Conservation (phyloP, 2,113 vertebrate genomes). For the Sinosuthora webbiana region DNA sequence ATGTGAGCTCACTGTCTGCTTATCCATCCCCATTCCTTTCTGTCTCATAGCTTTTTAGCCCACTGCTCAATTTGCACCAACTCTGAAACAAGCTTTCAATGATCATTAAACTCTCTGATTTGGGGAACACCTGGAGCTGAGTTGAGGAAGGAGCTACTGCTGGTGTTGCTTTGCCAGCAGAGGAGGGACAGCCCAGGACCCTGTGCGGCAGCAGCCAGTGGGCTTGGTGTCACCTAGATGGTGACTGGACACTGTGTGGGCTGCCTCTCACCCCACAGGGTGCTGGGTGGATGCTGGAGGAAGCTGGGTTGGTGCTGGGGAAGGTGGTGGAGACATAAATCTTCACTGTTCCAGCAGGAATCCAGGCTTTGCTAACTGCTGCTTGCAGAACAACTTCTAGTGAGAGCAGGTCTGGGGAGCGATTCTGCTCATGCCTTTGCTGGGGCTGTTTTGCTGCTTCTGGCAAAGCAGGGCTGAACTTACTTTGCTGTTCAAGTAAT, state of each 20-base stretch:
- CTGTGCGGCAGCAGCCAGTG: rapidly evolving
- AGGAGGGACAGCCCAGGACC: background rate
- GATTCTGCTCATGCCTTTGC: background rate
- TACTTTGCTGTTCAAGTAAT: background rate
- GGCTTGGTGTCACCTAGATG: background rate
- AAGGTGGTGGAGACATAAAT: background rate
- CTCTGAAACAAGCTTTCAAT: background rate
- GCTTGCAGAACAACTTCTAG: background rate
- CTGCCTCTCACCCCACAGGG: rapidly evolving
- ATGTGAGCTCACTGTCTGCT: background rate
- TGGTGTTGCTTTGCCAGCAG: rapidly evolving
- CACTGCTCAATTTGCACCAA: background rate
- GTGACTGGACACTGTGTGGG: background rate
- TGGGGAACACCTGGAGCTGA: background rate
- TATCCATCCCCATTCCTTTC: background rate
- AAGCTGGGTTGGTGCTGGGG: background rate
- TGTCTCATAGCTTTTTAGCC: background rate
- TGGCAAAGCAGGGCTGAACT: background rate
- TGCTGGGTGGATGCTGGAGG: background rate
- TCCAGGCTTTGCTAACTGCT: background rate
- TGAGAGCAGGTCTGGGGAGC: background rate
- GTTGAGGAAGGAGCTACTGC: background rate
- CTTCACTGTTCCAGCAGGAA: background rate
- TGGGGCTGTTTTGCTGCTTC: background rate
- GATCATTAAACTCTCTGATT: background rate